Base-by-base conservation (phyloP, 1,140 invertebrate genomes). In the Ceratitis capitata region DNA sequence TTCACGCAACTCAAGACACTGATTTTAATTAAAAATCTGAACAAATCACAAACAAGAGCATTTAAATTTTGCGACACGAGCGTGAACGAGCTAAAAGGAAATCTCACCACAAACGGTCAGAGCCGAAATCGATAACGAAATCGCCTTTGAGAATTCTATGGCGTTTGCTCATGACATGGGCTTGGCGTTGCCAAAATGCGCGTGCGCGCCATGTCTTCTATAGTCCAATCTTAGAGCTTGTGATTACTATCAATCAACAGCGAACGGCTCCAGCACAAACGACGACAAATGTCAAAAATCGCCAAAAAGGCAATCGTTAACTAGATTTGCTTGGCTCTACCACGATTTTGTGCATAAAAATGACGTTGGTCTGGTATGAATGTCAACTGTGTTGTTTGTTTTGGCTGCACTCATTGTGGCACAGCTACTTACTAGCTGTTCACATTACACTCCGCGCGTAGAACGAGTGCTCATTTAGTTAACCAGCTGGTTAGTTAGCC, bases 211-310 rank as follows among this genome's bases (percentile, higher is more conserved):
- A 26, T 9, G 29, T 32, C 3, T 12, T 35, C 3, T 12, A 64
- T 23, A 64, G 58, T 32, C 12, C 14, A 16, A 39, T 45, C 69
- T 78, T 78, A 39, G n/a, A 45, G 16, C 6, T 45, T 78, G 32
- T 78, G 69, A 78, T 78, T 78, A n/a, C 69, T 78, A 78, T 78
- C 69, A 26, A 78, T 78, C 69, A 78, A 7, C 69, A 32, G 39
- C 39, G 23, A 9, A 10, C 39, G n/a, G n/a, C n/a, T n/a, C n/a
- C n/a, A n/a, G n/a, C n/a, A n/a, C n/a, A n/a, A n/a, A n/a, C 35
- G 45, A 23, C n/a, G 69, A 78, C 32, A 39, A n/a, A 78, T 23
- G 69, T 78, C 69, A 26, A 78, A 78, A 39, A 42, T 45, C 69
- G n/a, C 39, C 39, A 78, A 78, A 78, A 78, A 6, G 9, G 4